Evolutionary conservation across 2,797 vertebrate species (phyloP).

Genomic region (Onychomys leucogaster): DNA sequence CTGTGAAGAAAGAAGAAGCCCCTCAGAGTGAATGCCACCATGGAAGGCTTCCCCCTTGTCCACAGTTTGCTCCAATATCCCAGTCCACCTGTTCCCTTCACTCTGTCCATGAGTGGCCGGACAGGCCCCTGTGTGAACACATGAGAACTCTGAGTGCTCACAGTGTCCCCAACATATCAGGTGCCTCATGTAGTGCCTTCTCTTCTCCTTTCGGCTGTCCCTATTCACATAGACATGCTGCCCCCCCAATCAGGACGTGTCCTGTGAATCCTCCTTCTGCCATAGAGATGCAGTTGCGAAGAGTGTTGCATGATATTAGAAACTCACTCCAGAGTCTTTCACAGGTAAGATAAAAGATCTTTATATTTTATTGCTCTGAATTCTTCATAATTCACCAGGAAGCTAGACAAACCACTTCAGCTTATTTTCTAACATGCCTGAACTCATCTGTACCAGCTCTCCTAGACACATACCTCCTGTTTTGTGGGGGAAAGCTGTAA

Average conservation of each 20-base stretch:
- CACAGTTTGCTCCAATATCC: slow-evolving; percentile 84
- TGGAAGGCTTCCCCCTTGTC: slow-evolving; percentile 82
- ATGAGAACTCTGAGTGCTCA: slow-evolving; percentile 91
- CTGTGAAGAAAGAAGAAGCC: slow-evolving; percentile 83
- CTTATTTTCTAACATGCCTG: not conserved
- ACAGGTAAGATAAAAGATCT: slow-evolving; percentile 89
- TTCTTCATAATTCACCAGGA: not conserved
- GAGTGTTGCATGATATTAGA: slow-evolving; percentile 96
- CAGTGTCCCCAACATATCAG: slow-evolving; percentile 92
- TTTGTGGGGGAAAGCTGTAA: not conserved
- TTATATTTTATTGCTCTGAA: not conserved
- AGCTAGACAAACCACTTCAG: not conserved
- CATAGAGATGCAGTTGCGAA: slow-evolving; percentile 96
- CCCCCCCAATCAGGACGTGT: slow-evolving; percentile 78
- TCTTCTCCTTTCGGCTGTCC: slow-evolving; percentile 84
- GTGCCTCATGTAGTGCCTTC: slow-evolving; percentile 81
- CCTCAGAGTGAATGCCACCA: slow-evolving; percentile 74
- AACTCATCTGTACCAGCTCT: not conserved
- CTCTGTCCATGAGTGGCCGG: slow-evolving; percentile 89
- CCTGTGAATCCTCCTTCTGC: slow-evolving; percentile 88
- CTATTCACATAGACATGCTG: slow-evolving; percentile 82
- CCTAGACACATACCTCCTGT: not conserved
- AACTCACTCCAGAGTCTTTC: slow-evolving; percentile 94
- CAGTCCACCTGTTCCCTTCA: slow-evolving; percentile 92
- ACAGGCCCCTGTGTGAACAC: slow-evolving; percentile 87